Conservation (phyloP, 2,888 invertebrate genomes). For the Scotopteryx bipunctaria region DNA sequence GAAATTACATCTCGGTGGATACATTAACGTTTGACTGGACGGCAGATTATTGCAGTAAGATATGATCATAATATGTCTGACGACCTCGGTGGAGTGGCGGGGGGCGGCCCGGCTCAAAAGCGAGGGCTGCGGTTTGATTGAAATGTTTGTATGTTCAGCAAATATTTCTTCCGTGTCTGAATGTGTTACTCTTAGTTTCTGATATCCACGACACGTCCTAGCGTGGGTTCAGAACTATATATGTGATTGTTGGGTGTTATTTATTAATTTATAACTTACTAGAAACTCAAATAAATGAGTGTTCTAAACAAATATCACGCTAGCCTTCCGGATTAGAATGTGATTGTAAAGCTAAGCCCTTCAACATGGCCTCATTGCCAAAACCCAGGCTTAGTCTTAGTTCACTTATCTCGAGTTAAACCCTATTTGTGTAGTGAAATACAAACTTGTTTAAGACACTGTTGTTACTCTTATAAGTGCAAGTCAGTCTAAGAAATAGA, state of each 20-base stretch:
- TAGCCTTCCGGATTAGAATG: slow-evolving; percentile 22
- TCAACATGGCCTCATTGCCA: background rate
- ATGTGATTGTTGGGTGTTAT: too few species aligned
- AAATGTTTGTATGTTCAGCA: too few species aligned
- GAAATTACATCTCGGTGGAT: background rate
- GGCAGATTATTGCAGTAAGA: too few species aligned
- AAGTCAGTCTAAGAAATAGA: slow-evolving; percentile 7
- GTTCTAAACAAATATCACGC: slow-evolving; percentile 15
- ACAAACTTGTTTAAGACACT: background rate
- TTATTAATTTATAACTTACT: background rate
- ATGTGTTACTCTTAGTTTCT: too few species aligned
- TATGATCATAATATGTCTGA: too few species aligned
- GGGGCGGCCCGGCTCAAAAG: too few species aligned
- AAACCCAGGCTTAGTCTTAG: background rate
- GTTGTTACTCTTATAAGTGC: background rate
- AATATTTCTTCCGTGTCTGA: too few species aligned
- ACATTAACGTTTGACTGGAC: too few species aligned
- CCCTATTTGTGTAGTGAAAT: background rate
- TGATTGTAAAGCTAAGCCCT: slow-evolving; percentile 24
- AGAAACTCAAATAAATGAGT: slow-evolving; percentile 10
- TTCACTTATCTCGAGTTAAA: background rate
- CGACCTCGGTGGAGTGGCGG: too few species aligned
- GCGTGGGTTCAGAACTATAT: too few species aligned
- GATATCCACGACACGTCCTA: too few species aligned
- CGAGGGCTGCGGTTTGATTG: too few species aligned